Evolutionary conservation across 2,888 invertebrate species (phyloP).

Genomic region (Habroteleia sp.): DNA sequence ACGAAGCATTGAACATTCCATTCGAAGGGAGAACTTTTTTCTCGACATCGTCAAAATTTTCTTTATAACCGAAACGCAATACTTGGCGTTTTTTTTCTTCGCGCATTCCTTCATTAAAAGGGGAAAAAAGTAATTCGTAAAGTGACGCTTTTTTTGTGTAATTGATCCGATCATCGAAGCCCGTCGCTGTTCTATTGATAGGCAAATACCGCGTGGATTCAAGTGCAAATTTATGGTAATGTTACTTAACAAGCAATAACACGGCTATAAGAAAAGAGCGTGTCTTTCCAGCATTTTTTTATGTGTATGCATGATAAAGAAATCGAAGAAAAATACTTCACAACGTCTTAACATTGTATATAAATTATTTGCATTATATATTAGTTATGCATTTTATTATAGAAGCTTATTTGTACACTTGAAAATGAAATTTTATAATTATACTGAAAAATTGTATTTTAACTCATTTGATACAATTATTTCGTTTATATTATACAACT

Average conservation of each 20-base stretch:
- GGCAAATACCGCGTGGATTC: slow-evolving; percentile 46
- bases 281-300: slow-evolving; percentile 21
- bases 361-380: slow-evolving; percentile 39
- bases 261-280: slow-evolving; percentile 16
- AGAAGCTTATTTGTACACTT: slow-evolving; percentile 31
- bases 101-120: slow-evolving; percentile 12
- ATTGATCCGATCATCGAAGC: slow-evolving; percentile 57
- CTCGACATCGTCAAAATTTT: slow-evolving; percentile 53
- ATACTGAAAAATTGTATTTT: slow-evolving; percentile 4
- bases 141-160: slow-evolving; percentile 36
- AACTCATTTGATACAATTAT: too few species aligned
- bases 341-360: slow-evolving; percentile 23
- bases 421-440: slow-evolving; percentile 38
- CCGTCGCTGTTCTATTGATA: slow-evolving; percentile 49
- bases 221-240: slow-evolving; percentile 62
- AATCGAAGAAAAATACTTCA: too few species aligned
- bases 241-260: slow-evolving; percentile 32
- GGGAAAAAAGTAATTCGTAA: slow-evolving; percentile 29
- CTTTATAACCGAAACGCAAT: slow-evolving; percentile 47
- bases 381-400: slow-evolving; percentile 23
- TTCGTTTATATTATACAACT: too few species aligned
- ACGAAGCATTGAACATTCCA: slow-evolving; percentile 52
- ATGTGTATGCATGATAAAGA: too few species aligned
- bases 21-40: slow-evolving; percentile 49
- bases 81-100: slow-evolving; percentile 19